Evolutionary conservation across 2,888 invertebrate species (phyloP).

Genomic region (Scaeva pyrastri): DNA sequence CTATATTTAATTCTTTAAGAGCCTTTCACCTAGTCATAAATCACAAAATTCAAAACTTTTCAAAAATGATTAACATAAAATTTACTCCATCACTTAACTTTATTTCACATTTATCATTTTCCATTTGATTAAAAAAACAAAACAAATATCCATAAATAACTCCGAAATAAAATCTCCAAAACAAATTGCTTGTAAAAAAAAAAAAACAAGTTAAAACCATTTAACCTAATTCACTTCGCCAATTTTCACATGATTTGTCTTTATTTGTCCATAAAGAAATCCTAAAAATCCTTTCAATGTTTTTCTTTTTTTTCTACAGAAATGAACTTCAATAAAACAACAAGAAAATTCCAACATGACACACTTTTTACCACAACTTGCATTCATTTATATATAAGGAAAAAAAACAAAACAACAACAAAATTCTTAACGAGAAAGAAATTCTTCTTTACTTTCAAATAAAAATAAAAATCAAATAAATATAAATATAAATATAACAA

Average conservation of each 20-base stretch:
- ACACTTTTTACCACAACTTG: slow-evolving; percentile 46
- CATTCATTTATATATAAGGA: slow-evolving; percentile 1
- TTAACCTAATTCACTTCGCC: slow-evolving; percentile 49
- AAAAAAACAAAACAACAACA: no score
- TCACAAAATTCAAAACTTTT: neutral
- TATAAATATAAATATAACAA: slow-evolving; percentile 42
- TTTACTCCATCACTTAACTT: neutral
- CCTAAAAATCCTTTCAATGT: neutral
- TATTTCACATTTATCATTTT: neutral
- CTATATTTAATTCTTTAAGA: no score
- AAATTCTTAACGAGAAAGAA: neutral
- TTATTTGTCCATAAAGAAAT: neutral
- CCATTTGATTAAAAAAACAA: neutral
- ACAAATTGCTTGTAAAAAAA: slow-evolving; percentile 1
- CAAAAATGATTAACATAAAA: neutral
- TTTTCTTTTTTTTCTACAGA: neutral
- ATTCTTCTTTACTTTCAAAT: slow-evolving; percentile 15
- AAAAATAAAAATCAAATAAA: no score
- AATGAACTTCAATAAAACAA: no score
- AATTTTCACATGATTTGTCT: slow-evolving; percentile 5
- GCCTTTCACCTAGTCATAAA: neutral
- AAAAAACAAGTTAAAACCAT: slow-evolving; percentile 43
- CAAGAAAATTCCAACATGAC: slow-evolving; percentile 26
- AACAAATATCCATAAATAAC: slow-evolving; percentile 13
- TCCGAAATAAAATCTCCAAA: neutral